Percentiles rank a stretch among this genome's conserved stretches.
phyloP scores from a whole-genome alignment of 2,888 invertebrate genomes.

The Drosophila greeni region DNA sequence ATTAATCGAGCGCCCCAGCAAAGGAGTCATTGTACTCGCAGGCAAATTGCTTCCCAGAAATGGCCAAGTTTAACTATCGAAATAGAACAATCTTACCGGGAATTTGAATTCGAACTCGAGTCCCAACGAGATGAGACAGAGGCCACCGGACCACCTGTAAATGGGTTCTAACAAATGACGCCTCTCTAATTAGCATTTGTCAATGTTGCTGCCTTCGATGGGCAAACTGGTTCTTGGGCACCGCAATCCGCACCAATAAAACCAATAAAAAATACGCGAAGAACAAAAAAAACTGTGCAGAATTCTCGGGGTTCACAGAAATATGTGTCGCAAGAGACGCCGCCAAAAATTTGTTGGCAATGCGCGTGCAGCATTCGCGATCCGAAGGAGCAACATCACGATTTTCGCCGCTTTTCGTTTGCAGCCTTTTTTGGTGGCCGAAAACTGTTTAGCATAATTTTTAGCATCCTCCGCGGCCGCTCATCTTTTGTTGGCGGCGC shows the following conservation, averaged over 20 bases:
- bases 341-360: constrained; percentile 75
- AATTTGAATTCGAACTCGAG: constrained; percentile 29
- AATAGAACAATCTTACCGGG: constrained; percentile 70
- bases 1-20: constrained; percentile 55
- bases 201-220: constrained; percentile 63
- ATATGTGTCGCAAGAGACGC: constrained; percentile 79
- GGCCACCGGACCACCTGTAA: constrained; percentile 56
- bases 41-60: constrained; percentile 64
- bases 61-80: constrained; percentile 50
- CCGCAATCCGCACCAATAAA: background rate
- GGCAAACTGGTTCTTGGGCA: constrained; percentile 57
- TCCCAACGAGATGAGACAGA: background rate
- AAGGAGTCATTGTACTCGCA: constrained; percentile 62
- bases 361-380: constrained; percentile 28
- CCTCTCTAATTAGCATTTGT: constrained; percentile 59
- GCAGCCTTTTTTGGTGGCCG: constrained; percentile 69
- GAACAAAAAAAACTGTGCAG: constrained; percentile 36
- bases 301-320: constrained; percentile 41
- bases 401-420: constrained; percentile 62
- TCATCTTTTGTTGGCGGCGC: constrained; percentile 54
- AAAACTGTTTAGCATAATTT: constrained; percentile 72
- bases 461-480: constrained; percentile 44
- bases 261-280: constrained; percentile 5
- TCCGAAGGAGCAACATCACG: constrained; percentile 51
- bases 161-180: constrained; percentile 60